Conservation (phyloP, 1,140 invertebrate genomes). For the Hylaeus volcanicus region DNA sequence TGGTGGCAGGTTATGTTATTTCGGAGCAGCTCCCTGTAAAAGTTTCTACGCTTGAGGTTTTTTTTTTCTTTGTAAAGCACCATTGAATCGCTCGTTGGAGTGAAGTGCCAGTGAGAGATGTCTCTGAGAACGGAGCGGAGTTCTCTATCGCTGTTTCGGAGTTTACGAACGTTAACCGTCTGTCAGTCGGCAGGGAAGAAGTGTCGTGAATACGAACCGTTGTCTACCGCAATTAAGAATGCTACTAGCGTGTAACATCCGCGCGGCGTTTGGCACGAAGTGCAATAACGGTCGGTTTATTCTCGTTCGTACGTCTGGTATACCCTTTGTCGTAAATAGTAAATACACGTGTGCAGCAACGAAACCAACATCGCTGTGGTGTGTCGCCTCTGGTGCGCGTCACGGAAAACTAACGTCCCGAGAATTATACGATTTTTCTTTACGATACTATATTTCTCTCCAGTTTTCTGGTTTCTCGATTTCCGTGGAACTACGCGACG, state of each 20-base stretch:
- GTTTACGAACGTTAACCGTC: conserved; percentile 10
- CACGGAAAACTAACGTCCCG: neutral
- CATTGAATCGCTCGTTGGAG: neutral
- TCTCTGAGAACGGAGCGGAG: neutral
- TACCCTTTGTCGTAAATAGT: conserved; percentile 60
- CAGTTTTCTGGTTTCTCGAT: neutral
- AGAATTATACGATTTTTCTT: neutral
- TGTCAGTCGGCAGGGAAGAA: conserved; percentile 1
- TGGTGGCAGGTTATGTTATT: neutral
- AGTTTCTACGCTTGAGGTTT: too few relatives aligned
- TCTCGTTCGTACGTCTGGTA: conserved; percentile 35
- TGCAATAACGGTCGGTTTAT: conserved; percentile 53
- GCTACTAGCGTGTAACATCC: conserved; percentile 34
- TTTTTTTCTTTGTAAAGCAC: neutral
- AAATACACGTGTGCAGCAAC: conserved; percentile 47
- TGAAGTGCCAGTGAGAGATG: conserved; percentile 11
- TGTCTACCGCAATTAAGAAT: conserved; percentile 57
- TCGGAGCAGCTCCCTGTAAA: neutral
- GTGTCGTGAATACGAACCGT: conserved; percentile 34
- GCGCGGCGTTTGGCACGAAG: conserved; percentile 41
- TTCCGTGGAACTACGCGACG: neutral
- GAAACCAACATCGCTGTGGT: conserved; percentile 18
- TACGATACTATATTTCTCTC: neutral
- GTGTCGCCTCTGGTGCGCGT: neutral
- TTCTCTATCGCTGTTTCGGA: conserved; percentile 22